Base-by-base conservation (phyloP, 2,888 invertebrate species). In the Xanthia togata region DNA sequence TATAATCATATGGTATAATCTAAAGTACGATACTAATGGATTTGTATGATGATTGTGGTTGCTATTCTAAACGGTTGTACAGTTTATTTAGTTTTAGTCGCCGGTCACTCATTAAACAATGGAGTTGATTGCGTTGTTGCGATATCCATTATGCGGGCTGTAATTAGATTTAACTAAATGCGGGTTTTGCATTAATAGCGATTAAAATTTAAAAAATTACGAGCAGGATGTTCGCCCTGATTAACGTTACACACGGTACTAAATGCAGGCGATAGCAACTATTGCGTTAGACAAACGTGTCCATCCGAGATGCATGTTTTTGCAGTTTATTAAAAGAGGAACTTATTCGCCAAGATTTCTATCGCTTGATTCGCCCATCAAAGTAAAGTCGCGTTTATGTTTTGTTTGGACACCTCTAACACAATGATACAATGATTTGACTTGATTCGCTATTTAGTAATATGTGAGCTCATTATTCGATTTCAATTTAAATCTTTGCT, bases 141-240 rank as follows among this genome's bases (percentile, higher is more conserved):
- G 93, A 95, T 95, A 94, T 92, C 93, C 93, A 95, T 94, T 95
- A 95, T 96, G 93, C 95, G 95, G 96, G 96, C 90, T 81, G 93
- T 95, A 96, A 96, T 96, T 96, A 96, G 93, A 95, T 94, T 95
- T 94, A 95, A 94, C 94, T 94, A 93, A 96, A 96, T 96, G 95
- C 95, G 96, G 96, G 96, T 90, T 94, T 93, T 92, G 91, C 93
- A 93, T 94, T 94, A 93, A 93, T 93, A 91, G 91, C 84, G 82
- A 91, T 88, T 89, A 88, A 88, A 91, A 89, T 92, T 91, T 87
- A 83, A 85, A 93, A 94, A 93, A 93, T 90, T 90, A 92, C 91
- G 88, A 89, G 90, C 91, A 89, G 91, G 91, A 92, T 91, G 89
- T 89, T 86, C 89, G 92, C 86, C 91, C 92, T 90, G 89, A 92